A percentile compares a stretch with the other conserved stretches of the same genome.
These are phyloP conservation scores for Polietes domitor DNA, from an alignment of 2,888 invertebrate genomes.

Conservation along the genomic window DNA sequence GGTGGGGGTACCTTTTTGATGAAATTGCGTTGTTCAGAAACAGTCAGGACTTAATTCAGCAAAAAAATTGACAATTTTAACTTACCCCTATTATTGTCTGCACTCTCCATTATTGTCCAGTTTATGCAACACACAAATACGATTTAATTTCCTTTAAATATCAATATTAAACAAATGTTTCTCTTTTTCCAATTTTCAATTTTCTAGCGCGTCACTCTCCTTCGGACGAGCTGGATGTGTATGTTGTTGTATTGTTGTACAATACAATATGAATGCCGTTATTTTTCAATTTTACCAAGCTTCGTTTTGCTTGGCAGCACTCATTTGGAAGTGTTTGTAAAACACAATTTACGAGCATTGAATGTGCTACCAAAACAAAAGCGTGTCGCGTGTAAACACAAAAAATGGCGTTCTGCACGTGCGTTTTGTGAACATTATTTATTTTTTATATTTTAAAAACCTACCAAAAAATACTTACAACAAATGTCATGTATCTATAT, in stretches of 20 bases:
- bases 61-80: not conserved
- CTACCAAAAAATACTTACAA: too few species aligned
- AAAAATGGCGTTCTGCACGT: too few species aligned
- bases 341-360: too few species aligned
- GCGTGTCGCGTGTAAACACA: too few species aligned
- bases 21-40: not conserved
- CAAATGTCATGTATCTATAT: too few species aligned
- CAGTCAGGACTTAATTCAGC: not conserved
- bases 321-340: slow-evolving; percentile 53
- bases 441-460: too few species aligned
- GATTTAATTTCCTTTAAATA: too few species aligned
- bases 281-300: slow-evolving; percentile 56
- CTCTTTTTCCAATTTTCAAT: too few species aligned
- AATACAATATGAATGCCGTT: slow-evolving; percentile 41
- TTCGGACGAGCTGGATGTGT: too few species aligned
- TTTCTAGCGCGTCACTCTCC: slow-evolving; percentile 34
- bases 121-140: not conserved
- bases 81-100: slow-evolving; percentile 36
- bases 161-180: not conserved
- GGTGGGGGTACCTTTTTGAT: not conserved
- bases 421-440: too few species aligned
- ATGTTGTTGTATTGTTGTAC: too few species aligned
- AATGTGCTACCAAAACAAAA: too few species aligned
- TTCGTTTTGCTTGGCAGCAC: slow-evolving; percentile 32
- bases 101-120: not conserved